Conservation (phyloP, 2,113 vertebrate genomes). For the Zosterops japonicus region DNA sequence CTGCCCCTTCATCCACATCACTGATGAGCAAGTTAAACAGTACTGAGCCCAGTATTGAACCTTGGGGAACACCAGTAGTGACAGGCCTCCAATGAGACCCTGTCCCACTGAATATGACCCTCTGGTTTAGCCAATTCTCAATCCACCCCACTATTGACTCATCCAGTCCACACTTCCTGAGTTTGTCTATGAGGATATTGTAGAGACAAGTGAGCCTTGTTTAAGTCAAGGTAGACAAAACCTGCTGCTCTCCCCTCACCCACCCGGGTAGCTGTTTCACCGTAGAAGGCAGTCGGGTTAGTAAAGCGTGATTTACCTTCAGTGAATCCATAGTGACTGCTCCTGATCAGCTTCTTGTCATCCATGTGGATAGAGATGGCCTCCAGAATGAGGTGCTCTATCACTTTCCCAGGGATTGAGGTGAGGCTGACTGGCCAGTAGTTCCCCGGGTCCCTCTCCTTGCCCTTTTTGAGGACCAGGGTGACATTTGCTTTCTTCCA, state of each 20-base stretch:
- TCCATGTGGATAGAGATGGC: neutral
- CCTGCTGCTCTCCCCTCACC: neutral
- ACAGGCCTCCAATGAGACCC: accelerated
- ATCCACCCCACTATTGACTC: accelerated
- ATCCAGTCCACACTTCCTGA: neutral
- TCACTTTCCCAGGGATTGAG: neutral
- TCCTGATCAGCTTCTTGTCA: neutral
- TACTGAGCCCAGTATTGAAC: no score
- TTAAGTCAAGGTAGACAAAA: neutral
- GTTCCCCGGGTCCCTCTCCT: neutral
- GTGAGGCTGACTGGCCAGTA: accelerated
- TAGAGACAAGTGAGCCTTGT: neutral
- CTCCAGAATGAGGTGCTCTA: neutral
- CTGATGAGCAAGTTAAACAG: neutral
- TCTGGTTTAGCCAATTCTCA: neutral
- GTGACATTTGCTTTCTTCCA: neutral
- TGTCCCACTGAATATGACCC: neutral
- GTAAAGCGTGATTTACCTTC: neutral
- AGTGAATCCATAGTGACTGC: neutral
- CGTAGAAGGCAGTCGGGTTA: neutral
- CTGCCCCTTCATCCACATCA: neutral
- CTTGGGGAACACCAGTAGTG: neutral
- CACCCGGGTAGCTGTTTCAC: neutral
- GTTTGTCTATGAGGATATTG: neutral
- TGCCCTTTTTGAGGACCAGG: neutral